A percentile compares a stretch with the other conserved stretches of the same genome.
Evolutionary conservation across 2,888 invertebrate genomes (phyloP).

Genomic region (Agrotis exclamationis): DNA sequence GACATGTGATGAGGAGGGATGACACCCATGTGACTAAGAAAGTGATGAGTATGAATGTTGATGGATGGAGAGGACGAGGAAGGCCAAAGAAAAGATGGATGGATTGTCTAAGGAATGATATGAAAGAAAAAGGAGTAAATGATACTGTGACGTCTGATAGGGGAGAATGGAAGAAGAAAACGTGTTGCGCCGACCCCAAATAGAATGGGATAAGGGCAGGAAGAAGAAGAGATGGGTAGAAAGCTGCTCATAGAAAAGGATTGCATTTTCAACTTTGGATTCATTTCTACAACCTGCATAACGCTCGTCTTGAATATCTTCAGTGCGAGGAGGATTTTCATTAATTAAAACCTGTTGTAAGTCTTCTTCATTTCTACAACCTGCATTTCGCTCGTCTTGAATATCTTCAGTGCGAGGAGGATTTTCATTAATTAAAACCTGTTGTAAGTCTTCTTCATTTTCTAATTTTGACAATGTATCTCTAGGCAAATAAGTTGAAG

Average conservation of each 20-base stretch:
- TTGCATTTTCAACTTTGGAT: slow-evolving; percentile 40
- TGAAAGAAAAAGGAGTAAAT: no score
- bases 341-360: slow-evolving; percentile 37
- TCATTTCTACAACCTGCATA: slow-evolving; percentile 39
- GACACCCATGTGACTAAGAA: no score
- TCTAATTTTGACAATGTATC: slow-evolving; percentile 38
- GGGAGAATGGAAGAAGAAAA: no score
- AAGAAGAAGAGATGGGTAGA: slow-evolving; percentile 26
- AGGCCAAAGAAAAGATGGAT: no score
- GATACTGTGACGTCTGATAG: no score
- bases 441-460: slow-evolving; percentile 40
- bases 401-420: slow-evolving; percentile 41
- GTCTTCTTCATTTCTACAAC: slow-evolving; percentile 40
- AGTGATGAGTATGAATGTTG: no score
- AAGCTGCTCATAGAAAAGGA: slow-evolving; percentile 38
- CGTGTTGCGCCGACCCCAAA: no score
- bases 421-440: slow-evolving; percentile 34
- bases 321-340: slow-evolving; percentile 35
- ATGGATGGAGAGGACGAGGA: no score
- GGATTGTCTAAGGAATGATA: no score
- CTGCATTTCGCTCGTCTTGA: slow-evolving; percentile 39
- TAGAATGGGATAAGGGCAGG: no score
- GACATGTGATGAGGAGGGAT: no score
- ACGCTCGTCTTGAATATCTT: slow-evolving; percentile 40
- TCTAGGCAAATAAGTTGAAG: slow-evolving; percentile 34